Conservation (phyloP, 2,797 vertebrate species). For the Eutrigla gurnardus region DNA sequence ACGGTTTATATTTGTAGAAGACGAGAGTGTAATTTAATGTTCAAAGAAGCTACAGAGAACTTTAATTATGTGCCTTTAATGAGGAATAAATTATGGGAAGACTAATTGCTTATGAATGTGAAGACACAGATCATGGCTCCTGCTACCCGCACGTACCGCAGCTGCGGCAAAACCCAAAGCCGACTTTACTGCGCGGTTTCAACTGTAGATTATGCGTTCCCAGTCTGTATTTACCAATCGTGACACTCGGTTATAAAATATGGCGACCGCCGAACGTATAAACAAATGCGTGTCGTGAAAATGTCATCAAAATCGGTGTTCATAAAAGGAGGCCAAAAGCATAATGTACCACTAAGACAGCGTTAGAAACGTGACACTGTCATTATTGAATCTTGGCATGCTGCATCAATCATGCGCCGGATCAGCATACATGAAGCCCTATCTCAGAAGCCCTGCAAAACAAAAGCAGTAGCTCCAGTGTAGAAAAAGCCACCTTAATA, state of each 20-base stretch:
- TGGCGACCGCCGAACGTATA: neutral
- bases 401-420: conserved; percentile 60
- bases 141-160: conserved; percentile 66
- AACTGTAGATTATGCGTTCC: conserved; percentile 17
- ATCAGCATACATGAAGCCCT: conserved; percentile 49
- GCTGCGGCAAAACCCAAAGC: conserved; percentile 53
- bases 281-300: conserved; percentile 47
- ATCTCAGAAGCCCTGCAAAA: conserved; percentile 28
- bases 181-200: conserved; percentile 34
- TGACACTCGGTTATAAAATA: conserved; percentile 38
- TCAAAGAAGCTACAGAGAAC: conserved; percentile 85
- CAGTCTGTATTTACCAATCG: conserved; percentile 37
- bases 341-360: conserved; percentile 42
- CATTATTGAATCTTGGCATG: conserved; percentile 64
- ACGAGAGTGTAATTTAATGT: conserved; percentile 84
- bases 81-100: conserved; percentile 84
- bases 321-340: conserved; percentile 49
- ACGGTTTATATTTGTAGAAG: conserved; percentile 81
- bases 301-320: conserved; percentile 53
- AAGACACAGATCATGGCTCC: conserved; percentile 82
- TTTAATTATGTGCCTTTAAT: conserved; percentile 85
- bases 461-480: conserved; percentile 53
- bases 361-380: conserved; percentile 54
- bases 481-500: conserved; percentile 58
- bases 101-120: conserved; percentile 87